phyloP scores from a whole-genome alignment of 1,140 invertebrate genomes.

The Ceratina calcarata region DNA sequence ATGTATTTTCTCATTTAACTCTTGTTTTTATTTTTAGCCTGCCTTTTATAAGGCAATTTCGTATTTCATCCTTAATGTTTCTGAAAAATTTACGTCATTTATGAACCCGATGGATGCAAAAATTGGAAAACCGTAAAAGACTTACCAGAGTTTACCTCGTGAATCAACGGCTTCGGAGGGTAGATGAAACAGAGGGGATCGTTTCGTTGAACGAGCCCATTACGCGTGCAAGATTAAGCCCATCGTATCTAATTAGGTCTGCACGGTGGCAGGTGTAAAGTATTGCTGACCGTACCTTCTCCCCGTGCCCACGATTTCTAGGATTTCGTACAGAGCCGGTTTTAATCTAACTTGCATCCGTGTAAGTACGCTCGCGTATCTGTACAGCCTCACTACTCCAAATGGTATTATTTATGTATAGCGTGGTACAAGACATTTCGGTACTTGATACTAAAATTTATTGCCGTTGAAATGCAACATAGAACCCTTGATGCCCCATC shows the following conservation, averaged over 20 bases:
- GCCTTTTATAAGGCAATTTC: no score
- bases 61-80: no score
- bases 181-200: background rate
- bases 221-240: conserved; percentile 24
- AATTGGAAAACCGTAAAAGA: background rate
- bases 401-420: background rate
- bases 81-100: no score
- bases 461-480: no score
- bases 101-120: no score
- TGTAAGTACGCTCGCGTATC: background rate
- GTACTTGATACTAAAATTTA: no score
- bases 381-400: background rate
- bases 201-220: conserved; percentile 30
- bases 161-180: background rate
- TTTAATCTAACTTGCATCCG: conserved; percentile 45
- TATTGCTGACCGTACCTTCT: conserved; percentile 36
- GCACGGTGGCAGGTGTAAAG: conserved; percentile 34
- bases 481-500: no score
- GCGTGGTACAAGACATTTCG: background rate
- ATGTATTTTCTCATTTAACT: no score
- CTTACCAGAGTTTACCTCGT: background rate
- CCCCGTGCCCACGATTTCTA: conserved; percentile 42
- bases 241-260: conserved; percentile 53
- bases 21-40: no score
- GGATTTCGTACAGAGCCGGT: conserved; percentile 47